Evolutionary conservation across 2,888 invertebrate species (phyloP).

Genomic region (Netelia inedita): DNA sequence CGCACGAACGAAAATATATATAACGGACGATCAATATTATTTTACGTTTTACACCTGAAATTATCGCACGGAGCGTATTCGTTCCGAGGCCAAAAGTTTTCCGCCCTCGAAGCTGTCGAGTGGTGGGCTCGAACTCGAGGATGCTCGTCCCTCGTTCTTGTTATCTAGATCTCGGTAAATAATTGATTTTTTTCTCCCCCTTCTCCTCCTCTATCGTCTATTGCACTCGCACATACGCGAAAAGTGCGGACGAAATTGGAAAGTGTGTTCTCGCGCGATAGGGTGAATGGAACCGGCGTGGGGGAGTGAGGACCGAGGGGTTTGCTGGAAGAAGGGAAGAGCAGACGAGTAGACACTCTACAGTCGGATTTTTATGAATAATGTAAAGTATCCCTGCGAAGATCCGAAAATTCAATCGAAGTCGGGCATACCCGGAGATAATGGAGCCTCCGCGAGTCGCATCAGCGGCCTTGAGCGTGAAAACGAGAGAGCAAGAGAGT

Average conservation of each 20-base stretch:
- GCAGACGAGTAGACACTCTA: slow-evolving; percentile 63
- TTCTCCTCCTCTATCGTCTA: background rate
- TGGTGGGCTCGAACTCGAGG: slow-evolving; percentile 20
- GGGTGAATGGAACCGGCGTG: slow-evolving; percentile 46
- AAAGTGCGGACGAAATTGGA: slow-evolving; percentile 26
- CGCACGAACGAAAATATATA: background rate
- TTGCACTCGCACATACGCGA: slow-evolving; percentile 15
- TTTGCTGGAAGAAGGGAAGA: slow-evolving; percentile 50
- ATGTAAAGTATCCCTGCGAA: slow-evolving; percentile 67
- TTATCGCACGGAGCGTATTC: background rate
- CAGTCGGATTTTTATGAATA: slow-evolving; percentile 71
- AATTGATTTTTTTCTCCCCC: slow-evolving; percentile 52
- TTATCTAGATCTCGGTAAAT: slow-evolving; percentile 55
- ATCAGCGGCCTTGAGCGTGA: slow-evolving; percentile 39
- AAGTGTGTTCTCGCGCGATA: slow-evolving; percentile 50
- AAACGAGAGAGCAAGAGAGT: slow-evolving; percentile 48
- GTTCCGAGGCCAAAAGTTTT: too few species aligned
- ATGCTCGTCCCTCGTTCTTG: slow-evolving; percentile 37
- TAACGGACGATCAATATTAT: background rate
- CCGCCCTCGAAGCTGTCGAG: slow-evolving; percentile 16
- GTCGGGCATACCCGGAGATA: slow-evolving; percentile 66
- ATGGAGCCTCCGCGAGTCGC: slow-evolving; percentile 63
- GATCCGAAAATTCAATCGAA: slow-evolving; percentile 72
- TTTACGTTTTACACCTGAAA: background rate
- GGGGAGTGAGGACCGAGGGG: slow-evolving; percentile 46